Conservation (phyloP, 2,888 invertebrate genomes). For the Priocnemis perturbator region DNA sequence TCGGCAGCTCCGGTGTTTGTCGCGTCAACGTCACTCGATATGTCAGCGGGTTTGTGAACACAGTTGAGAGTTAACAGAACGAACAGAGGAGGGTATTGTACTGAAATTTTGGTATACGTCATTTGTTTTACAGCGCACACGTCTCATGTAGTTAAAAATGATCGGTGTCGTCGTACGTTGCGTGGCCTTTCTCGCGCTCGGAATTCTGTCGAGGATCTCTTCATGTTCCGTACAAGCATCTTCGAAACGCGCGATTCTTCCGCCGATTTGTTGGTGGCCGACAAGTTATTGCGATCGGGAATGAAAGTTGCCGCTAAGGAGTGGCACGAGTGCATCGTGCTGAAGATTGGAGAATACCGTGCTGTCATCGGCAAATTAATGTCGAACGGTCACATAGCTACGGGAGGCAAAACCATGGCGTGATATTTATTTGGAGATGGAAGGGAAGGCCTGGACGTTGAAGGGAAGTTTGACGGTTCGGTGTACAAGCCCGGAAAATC, state of each 20-base stretch:
- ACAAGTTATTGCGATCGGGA: too few species aligned
- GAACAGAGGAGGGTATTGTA: too few species aligned
- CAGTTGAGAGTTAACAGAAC: neutral
- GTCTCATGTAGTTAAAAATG: constrained; percentile 49
- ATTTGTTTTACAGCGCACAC: neutral
- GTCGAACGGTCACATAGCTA: neutral
- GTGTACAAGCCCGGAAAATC: too few species aligned
- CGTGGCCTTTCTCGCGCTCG: constrained; percentile 69
- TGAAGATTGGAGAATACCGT: too few species aligned
- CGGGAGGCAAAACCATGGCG: too few species aligned
- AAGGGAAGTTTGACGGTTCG: too few species aligned
- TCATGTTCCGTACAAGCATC: constrained; percentile 59
- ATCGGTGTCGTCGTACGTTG: constrained; percentile 73
- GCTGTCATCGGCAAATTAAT: neutral
- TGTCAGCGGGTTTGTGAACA: neutral
- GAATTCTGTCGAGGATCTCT: constrained; percentile 68
- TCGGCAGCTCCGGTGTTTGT: neutral
- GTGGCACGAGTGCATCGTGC: too few species aligned
- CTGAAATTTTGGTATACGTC: neutral
- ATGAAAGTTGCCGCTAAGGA: too few species aligned
- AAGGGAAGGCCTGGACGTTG: too few species aligned
- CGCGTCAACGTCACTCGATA: neutral
- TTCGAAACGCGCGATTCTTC: too few species aligned
- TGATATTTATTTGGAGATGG: too few species aligned
- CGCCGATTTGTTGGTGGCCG: too few species aligned